Evolutionary conservation across 2,888 invertebrate species (phyloP).

Genomic region (Silvanus unidentatus): DNA sequence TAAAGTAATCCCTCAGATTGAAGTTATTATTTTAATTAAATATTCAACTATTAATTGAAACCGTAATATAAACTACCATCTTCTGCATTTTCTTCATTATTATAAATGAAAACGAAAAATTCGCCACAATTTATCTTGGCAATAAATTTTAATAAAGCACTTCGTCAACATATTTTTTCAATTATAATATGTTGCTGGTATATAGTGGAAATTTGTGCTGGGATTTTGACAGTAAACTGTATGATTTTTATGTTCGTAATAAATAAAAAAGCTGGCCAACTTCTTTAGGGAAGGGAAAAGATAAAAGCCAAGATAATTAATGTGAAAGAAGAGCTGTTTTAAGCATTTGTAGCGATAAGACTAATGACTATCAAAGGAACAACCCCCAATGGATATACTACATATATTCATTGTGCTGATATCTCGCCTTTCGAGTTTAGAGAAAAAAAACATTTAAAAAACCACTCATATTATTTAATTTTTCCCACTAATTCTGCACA

Average conservation of each 20-base stretch:
- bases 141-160: no score
- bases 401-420: conserved; percentile 1
- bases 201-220: no score
- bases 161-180: no score
- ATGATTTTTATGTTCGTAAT: conserved; percentile 7
- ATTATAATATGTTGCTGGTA: no score
- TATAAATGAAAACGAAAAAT: no score
- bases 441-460: conserved; percentile 1
- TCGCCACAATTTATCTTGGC: no score
- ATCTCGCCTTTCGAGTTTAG: not conserved
- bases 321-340: conserved; percentile 4
- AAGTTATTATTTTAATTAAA: no score
- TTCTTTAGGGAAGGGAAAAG: conserved; percentile 4
- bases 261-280: conserved; percentile 6
- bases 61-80: no score
- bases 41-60: no score
- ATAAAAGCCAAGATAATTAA: conserved; percentile 7
- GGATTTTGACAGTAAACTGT: conserved; percentile 5
- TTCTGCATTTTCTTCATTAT: no score
- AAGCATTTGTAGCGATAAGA: conserved; percentile 6
- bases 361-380: conserved; percentile 6
- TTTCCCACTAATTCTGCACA: not conserved
- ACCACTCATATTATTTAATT: no score
- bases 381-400: conserved; percentile 6
- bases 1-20: no score